phyloP scores from a whole-genome alignment of 2,797 vertebrate species.

The Nannoperca obscura region DNA sequence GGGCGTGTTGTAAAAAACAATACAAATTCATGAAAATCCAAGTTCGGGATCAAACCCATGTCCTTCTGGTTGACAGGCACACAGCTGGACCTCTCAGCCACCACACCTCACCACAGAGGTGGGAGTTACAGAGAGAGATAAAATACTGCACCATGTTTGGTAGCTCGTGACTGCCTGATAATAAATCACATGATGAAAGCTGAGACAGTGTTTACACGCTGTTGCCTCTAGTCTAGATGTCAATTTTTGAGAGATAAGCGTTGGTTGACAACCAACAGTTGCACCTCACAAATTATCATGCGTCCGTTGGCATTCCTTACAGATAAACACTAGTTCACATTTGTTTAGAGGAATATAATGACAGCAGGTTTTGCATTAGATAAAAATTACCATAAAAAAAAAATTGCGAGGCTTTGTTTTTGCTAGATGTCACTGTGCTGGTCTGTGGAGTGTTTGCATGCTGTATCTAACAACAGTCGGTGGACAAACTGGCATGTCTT shows the following conservation, averaged over 20 bases:
- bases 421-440: neutral
- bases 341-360: slow-evolving; percentile 28
- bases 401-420: slow-evolving; percentile 1
- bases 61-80: too few species aligned
- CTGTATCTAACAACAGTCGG: slow-evolving; percentile 11
- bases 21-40: neutral
- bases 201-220: neutral
- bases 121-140: neutral
- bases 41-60: too few species aligned
- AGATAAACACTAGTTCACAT: slow-evolving; percentile 1
- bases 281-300: neutral
- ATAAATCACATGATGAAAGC: neutral
- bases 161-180: neutral
- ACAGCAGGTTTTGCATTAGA: slow-evolving; percentile 47
- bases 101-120: too few species aligned
- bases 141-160: neutral
- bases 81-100: too few species aligned
- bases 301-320: neutral
- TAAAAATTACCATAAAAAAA: neutral
- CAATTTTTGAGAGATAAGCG: neutral
- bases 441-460: neutral
- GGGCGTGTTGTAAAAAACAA: neutral
- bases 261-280: neutral
- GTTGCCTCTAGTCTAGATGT: neutral
- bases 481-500: neutral